phyloP scores from a whole-genome alignment of 2,888 invertebrate genomes.

The Himalopsyche kuldschensis region DNA sequence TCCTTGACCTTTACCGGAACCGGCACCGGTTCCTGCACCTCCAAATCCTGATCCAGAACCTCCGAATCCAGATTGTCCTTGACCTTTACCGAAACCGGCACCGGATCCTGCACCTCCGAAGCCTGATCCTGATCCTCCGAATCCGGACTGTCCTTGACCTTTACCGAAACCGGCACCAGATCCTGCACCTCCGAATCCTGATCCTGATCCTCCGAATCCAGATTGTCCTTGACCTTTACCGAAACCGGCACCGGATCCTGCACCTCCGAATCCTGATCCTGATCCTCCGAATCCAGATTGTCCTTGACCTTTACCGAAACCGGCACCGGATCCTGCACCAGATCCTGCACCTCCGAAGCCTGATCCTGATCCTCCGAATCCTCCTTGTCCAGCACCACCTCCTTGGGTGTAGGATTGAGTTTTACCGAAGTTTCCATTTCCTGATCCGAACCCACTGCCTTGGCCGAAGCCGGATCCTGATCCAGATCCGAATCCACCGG shows the following conservation, averaged over 20 bases:
- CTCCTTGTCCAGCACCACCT: not conserved
- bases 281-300: conserved; percentile 3
- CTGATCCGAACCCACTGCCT: not conserved
- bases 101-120: not conserved
- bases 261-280: not conserved
- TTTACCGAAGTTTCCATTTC: not conserved
- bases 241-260: not conserved
- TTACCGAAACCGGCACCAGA: not conserved
- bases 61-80: not conserved
- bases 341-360: conserved; percentile 7
- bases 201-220: not conserved
- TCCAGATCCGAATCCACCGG: conserved; percentile 43
- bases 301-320: not conserved
- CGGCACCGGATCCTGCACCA: not conserved
- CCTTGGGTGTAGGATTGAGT: not conserved
- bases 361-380: conserved; percentile 13
- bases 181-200: not conserved
- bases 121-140: conserved; percentile 4
- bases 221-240: not conserved
- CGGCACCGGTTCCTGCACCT: not conserved
- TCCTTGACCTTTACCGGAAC: not conserved
- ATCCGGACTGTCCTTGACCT: conserved; percentile 12
- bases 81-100: not conserved
- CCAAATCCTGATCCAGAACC: conserved; percentile 3
- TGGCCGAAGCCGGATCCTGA: conserved; percentile 35